These are phyloP conservation scores for Orthosia gothica DNA, from an alignment of 2,888 invertebrate species.

Conservation along the genomic window DNA sequence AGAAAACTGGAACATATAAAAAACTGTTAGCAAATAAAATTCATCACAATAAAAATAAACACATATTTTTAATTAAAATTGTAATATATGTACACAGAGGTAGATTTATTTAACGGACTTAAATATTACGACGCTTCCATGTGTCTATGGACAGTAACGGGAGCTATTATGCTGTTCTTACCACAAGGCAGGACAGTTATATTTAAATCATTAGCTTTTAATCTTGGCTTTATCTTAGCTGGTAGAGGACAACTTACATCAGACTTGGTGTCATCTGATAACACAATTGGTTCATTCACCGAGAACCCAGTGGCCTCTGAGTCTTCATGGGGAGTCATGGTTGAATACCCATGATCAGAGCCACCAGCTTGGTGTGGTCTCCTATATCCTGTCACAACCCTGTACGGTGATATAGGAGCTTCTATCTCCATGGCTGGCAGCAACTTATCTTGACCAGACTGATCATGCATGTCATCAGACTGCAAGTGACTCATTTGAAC, in stretches of 20 bases:
- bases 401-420: constrained; percentile 96
- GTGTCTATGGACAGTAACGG: constrained; percentile 97
- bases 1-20: constrained; percentile 50
- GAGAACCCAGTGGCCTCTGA: constrained; percentile 96
- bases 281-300: constrained; percentile 92
- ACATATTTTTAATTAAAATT: constrained; percentile 51
- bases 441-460: constrained; percentile 93
- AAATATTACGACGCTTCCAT: constrained; percentile 94
- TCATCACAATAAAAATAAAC: constrained; percentile 63
- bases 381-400: constrained; percentile 95
- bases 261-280: constrained; percentile 89
- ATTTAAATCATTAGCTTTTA: constrained; percentile 85
- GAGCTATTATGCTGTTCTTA: constrained; percentile 93
- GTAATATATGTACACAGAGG: constrained; percentile 75
- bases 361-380: constrained; percentile 95
- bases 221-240: constrained; percentile 84
- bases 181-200: constrained; percentile 90
- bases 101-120: constrained; percentile 76
- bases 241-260: constrained; percentile 92
- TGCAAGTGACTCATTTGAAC: constrained; percentile 95
- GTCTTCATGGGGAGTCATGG: constrained; percentile 98
- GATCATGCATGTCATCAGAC: constrained; percentile 93
- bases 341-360: constrained; percentile 98
- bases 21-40: constrained; percentile 64
- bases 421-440: constrained; percentile 92